Base-by-base conservation (phyloP, 2,113 vertebrate genomes). In the Jaculus jaculus region DNA sequence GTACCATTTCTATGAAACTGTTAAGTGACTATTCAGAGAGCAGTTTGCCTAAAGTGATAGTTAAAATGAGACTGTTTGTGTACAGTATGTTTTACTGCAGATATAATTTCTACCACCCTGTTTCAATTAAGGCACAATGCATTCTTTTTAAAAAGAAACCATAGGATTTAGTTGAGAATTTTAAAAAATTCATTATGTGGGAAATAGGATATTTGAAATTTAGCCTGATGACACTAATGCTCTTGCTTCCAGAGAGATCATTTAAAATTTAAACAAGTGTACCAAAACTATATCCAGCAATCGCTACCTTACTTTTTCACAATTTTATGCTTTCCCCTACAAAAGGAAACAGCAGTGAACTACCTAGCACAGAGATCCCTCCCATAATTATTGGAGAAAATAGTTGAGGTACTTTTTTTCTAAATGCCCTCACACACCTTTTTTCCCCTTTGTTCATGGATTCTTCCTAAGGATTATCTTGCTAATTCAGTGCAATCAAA, bases 201-300 rank as follows among this genome's bases (percentile, higher is more conserved):
- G 96, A 98, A 98, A 96, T 95, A 97, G 85, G 89, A 97, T 97
- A 98, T 96, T 91, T 96, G 90, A 97, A 98, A 98, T 98, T 97
- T 96, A 96, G 91, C 96, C 94, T 97, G 96, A 97, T 87, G 97
- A 96, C 65, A 96, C 96, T 94, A 97, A 95, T 86, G 92, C 66
- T 92, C 93, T 90, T 89, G 93, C 94, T 98, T 97, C 98, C 96
- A 97, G 96, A 95, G 97, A 95, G 95, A 97, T 97, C 96, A 94
- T 92, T 97, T 96, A 97, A 97, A 97, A 96, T 97, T 96, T 87
- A 68, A 69, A 66, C 60, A 96, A 97, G 96, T 93, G 84, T 95
- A 95, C 97, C 97, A 97, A 65, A 97, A 97, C 98, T 96, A 97
- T 92, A 97, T 83, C 96, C 95, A 96, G 97, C 90, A 96, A 96